Evolutionary conservation across 2,888 invertebrate genomes (phyloP), one percentile per base, ranked within the genome.

Genomic region (Seira musarum): DNA sequence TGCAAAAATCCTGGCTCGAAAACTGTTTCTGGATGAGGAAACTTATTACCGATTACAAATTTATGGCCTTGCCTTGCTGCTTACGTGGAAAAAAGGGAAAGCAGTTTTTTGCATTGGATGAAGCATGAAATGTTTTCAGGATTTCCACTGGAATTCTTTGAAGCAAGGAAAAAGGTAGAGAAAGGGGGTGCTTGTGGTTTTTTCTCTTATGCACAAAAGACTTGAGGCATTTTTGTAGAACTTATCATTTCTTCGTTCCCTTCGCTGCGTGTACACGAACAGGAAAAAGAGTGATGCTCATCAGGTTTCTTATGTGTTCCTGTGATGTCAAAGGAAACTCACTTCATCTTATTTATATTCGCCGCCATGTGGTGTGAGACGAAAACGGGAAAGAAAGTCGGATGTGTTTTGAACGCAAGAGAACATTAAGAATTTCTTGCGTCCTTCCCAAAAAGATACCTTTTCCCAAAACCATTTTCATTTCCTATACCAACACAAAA

Each of bases 311-410:
- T 21, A 60, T 60, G 22, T 21, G 22, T 60, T 21, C 60, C 8
- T 22, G 21, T 8, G n/a, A 60, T 10, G 60, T 60, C 60, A 60
- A 60, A 60, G 60, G 22, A 60, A 60, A 22, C 60, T 21, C 60
- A 60, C 60, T 60, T 60, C 60, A 60, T 60, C 70, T 70, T 60
- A 61, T 70, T 70, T 70, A 61, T 70, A 70, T 70, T 30, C 60
- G 25, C 25, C 35, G 61, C 46, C 24, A 49, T 21, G 25, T 19
- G 53, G 53, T 22, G 46, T 49, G 17, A 49, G 22, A 19, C 60
- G 10, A 60, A 60, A 60, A 15, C 8, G n/a, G 60, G 53, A 13
- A 68, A 49, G n/a, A 49, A 60, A 60, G 19, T 60, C 60, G 68
- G 68, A 49, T 68, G 53, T 68, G 22, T 22, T 68, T 68, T 24